phyloP scores from a whole-genome alignment of 2,797 vertebrate species.

The Cygnus olor region DNA sequence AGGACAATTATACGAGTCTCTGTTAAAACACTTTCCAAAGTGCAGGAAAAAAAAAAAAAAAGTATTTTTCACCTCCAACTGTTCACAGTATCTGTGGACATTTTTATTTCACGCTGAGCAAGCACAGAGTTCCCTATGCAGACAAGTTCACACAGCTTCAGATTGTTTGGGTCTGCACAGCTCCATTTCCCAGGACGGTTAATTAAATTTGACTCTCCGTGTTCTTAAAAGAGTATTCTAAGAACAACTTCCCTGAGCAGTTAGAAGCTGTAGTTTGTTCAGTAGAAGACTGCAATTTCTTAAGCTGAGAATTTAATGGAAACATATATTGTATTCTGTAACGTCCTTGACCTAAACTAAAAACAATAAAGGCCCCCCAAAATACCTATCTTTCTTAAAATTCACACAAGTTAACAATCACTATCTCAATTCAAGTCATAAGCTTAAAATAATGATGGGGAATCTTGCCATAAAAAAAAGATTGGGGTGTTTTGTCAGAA shows the following conservation, averaged over 20 bases:
- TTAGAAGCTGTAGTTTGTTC: background rate
- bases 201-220: background rate
- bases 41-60: background rate
- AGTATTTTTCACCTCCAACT: background rate
- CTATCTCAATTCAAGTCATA: background rate
- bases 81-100: background rate
- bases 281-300: background rate
- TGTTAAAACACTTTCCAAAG: background rate
- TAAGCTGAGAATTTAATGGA: background rate
- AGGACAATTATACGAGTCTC: background rate
- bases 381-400: background rate
- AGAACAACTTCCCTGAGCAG: background rate
- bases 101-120: background rate
- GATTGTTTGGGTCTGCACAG: background rate
- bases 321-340: background rate
- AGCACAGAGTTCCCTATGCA: background rate
- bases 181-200: background rate
- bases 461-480: background rate
- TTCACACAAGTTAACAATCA: background rate
- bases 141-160: slow-evolving; percentile 3
- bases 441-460: background rate
- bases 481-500: background rate
- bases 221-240: background rate
- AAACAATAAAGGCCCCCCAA: background rate
- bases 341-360: background rate